phyloP scores from a whole-genome alignment of 2,888 invertebrate genomes.

The Caenorhabditis plicata region DNA sequence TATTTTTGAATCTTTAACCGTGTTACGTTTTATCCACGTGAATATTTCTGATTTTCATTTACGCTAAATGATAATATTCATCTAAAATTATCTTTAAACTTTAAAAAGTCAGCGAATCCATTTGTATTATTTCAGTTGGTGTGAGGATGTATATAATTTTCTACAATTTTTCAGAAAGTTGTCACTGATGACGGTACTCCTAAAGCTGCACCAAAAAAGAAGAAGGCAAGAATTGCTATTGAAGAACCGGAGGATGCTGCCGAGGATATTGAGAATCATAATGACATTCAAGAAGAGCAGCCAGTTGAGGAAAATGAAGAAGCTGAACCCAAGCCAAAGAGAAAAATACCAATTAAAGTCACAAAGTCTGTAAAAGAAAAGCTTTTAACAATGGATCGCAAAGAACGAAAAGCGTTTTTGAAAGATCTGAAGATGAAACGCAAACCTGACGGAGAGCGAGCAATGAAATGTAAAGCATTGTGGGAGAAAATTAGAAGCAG shows the following conservation, averaged over 20 bases:
- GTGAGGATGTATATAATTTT: too few species aligned
- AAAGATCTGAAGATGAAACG: slow-evolving; percentile 48
- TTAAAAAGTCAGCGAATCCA: too few species aligned
- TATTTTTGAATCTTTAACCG: too few species aligned
- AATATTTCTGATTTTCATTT: too few species aligned
- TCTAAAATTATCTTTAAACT: too few species aligned
- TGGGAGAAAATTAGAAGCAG: slow-evolving; percentile 57
- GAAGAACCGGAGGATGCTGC: slow-evolving; percentile 8
- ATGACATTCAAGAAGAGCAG: slow-evolving; percentile 2
- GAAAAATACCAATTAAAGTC: slow-evolving; percentile 19
- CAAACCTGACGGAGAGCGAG: slow-evolving; percentile 50
- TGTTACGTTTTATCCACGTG: too few species aligned
- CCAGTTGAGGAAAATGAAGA: slow-evolving; percentile 13
- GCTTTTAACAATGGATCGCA: slow-evolving; percentile 50
- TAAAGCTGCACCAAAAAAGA: slow-evolving; percentile 20
- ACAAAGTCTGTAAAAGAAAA: slow-evolving; percentile 59
- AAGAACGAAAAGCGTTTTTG: slow-evolving; percentile 55
- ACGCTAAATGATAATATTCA: too few species aligned
- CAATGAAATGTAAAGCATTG: slow-evolving; percentile 47
- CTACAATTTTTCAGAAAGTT: slow-evolving; percentile 9
- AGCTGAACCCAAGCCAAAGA: slow-evolving; percentile 13
- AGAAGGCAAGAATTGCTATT: slow-evolving; percentile 9
- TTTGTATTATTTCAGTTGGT: too few species aligned
- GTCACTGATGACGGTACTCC: slow-evolving; percentile 4
- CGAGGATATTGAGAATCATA: not conserved